Base-by-base conservation (phyloP, 1,140 invertebrate genomes). In the Telenomus remus region DNA sequence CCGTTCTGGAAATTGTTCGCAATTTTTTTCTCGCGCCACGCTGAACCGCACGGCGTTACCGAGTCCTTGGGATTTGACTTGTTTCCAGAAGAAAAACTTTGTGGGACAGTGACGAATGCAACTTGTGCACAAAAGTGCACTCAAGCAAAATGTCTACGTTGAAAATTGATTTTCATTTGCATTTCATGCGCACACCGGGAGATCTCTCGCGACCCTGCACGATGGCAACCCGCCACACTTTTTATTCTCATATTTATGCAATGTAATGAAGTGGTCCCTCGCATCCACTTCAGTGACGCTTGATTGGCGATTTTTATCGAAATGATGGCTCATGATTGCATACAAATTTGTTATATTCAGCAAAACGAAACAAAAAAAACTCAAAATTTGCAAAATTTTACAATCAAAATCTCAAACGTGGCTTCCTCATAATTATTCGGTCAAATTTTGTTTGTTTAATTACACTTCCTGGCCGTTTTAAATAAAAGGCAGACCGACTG, bases 401-500 rank as follows among this genome's bases (percentile, higher is more conserved):
- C n/a, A n/a, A n/a, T n/a, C n/a, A n/a, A n/a, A n/a, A n/a, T n/a
- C n/a, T n/a, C n/a, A n/a, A n/a, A n/a, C n/a, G n/a, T n/a, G n/a
- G n/a, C 19, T 6, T 27, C 19, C 6, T 27, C 19, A 3, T 27
- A 27, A 3, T 27, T 27, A 6, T 27, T 27, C n/a, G 34, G 34
- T 11, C 9, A 39, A 39, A 1, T 39, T 11, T 39, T 39, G 9
- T 9, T 39, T 11, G 8, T 9, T 9, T 3, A 39, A 39, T 3
- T 4, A n/a, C 3, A 39, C 9, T 39, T 39, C 3, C n/a, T 44
- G 4, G 12, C n/a, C 8, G 12, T 39, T 16, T 11, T 63, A 50
- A 47, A 68, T 72, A 83, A 83, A 84, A 71, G 81, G 84, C 85
- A 86, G 85, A 82, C 85, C 84, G 61, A 82, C 72, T 60, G 78